phyloP scores from a whole-genome alignment of 2,888 invertebrate genomes.

The Mythimna albipuncta region DNA sequence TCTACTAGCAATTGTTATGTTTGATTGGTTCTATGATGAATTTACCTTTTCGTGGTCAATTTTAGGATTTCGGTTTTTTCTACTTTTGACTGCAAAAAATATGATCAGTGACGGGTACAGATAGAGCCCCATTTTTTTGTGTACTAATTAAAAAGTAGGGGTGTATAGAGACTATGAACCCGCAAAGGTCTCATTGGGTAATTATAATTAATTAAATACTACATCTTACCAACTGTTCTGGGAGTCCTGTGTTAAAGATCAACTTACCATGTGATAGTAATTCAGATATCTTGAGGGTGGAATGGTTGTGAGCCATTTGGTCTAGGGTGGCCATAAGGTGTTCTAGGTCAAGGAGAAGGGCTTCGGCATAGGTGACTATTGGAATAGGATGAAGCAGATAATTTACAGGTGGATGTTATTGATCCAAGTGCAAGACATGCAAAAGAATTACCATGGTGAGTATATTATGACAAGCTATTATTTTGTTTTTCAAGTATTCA shows the following conservation, averaged over 20 bases:
- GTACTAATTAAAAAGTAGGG: no score
- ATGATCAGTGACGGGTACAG: no score
- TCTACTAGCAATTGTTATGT: no score
- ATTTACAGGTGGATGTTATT: slow-evolving; percentile 79
- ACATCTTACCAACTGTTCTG: slow-evolving; percentile 47
- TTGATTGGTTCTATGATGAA: no score
- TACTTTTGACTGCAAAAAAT: no score
- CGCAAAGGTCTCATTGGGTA: slow-evolving; percentile 3
- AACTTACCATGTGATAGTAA: slow-evolving; percentile 89
- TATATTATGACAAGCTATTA: slow-evolving; percentile 64
- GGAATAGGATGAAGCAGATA: slow-evolving; percentile 82
- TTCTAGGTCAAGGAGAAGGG: slow-evolving; percentile 90
- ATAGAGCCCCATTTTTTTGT: no score
- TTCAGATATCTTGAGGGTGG: slow-evolving; percentile 89
- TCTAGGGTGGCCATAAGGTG: slow-evolving; percentile 90
- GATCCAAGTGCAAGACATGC: slow-evolving; percentile 90
- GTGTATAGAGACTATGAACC: slow-evolving; percentile 9
- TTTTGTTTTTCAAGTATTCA: slow-evolving; percentile 46
- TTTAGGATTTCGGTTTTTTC: no score
- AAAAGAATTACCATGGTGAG: slow-evolving; percentile 81
- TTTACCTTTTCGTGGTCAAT: no score
- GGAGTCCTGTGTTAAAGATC: slow-evolving; percentile 29
- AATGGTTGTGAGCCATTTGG: slow-evolving; percentile 90
- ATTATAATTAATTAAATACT: slow-evolving; percentile 23
- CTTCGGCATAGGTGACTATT: slow-evolving; percentile 89